phyloP scores from a whole-genome alignment of 2,113 vertebrate genomes.

The Ondatra zibethicus region DNA sequence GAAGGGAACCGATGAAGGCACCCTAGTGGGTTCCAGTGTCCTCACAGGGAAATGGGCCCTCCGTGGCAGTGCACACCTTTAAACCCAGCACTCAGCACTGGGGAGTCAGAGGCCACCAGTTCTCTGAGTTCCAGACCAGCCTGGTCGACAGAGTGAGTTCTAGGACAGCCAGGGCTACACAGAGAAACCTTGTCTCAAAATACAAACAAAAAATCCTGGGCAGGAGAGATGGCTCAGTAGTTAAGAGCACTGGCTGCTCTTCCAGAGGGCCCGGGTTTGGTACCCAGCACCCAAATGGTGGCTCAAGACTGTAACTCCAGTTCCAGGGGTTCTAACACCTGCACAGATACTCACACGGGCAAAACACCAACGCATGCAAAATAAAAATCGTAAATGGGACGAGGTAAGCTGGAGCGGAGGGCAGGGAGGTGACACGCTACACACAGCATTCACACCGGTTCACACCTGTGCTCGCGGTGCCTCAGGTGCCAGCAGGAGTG shows the following conservation, averaged over 20 bases:
- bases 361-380: neutral
- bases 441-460: neutral
- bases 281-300: neutral
- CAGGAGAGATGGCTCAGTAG: neutral
- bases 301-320: neutral
- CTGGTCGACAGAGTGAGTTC: too few species aligned
- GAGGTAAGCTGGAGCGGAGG: neutral
- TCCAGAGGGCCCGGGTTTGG: neutral
- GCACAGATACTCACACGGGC: neutral
- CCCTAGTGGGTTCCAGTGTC: neutral
- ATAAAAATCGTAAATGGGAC: neutral
- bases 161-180: neutral
- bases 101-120: neutral
- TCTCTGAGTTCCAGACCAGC: neutral
- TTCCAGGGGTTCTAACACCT: neutral
- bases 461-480: neutral
- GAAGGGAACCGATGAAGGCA: too few species aligned
- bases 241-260: neutral
- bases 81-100: neutral
- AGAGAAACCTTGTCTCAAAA: neutral
- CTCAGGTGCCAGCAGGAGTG: too few species aligned
- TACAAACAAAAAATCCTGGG: neutral
- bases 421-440: neutral
- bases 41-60: too few species aligned
- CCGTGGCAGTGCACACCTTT: neutral